phyloP scores from a whole-genome alignment of 2,113 vertebrate species.

The Nycticebus coucang region DNA sequence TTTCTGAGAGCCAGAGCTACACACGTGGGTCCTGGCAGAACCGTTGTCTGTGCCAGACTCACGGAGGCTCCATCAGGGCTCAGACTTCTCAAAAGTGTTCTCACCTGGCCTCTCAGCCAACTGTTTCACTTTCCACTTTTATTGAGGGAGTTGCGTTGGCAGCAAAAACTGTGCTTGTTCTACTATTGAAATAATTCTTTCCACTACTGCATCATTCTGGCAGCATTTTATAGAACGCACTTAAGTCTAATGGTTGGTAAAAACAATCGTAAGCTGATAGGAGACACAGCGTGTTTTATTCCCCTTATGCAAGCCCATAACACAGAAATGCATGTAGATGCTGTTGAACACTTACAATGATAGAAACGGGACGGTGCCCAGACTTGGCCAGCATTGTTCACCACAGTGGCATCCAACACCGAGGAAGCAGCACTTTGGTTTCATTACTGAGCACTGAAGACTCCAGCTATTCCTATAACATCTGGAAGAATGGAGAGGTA shows the following conservation, averaged over 20 bases:
- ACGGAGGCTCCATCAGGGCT: neutral
- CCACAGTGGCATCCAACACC: rapidly evolving
- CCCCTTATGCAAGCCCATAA: neutral
- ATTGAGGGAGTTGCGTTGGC: conserved; percentile 58
- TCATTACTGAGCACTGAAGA: rapidly evolving
- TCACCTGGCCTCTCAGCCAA: conserved; percentile 66
- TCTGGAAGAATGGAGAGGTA: neutral
- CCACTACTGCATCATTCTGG: conserved; percentile 55
- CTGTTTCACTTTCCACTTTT: conserved; percentile 57
- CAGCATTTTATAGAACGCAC: neutral
- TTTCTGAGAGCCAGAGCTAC: conserved; percentile 48
- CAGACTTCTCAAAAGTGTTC: conserved; percentile 43
- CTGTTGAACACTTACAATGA: neutral
- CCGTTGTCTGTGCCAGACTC: neutral
- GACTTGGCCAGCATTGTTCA: neutral
- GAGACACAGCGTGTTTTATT: neutral
- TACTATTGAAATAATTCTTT: conserved; percentile 70
- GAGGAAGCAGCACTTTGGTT: neutral
- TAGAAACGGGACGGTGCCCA: neutral
- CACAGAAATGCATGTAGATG: neutral
- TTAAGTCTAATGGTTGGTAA: neutral
- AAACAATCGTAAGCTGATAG: conserved; percentile 8
- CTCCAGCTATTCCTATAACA: neutral
- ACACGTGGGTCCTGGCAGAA: conserved; percentile 54
- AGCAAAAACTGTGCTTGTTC: conserved; percentile 32